These are phyloP conservation scores for Drosophila meridiana DNA, from an alignment of 2,888 invertebrate species.

Conservation along the genomic window DNA sequence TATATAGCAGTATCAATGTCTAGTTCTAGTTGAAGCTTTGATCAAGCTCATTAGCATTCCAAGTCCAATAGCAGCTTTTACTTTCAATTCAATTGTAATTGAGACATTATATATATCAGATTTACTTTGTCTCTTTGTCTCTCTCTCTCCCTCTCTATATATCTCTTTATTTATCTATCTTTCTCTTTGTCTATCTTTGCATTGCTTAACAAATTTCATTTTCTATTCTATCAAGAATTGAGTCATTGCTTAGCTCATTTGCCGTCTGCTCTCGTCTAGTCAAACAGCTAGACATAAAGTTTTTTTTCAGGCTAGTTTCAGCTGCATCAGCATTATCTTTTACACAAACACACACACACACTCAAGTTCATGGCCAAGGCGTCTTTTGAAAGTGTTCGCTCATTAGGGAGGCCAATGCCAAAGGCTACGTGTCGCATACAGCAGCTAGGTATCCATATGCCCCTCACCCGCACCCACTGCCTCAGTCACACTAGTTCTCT, in stretches of 20 bases:
- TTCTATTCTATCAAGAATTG: neutral
- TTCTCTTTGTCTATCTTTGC: neutral
- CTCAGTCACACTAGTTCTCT: neutral
- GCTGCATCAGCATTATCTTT: slow-evolving; percentile 53
- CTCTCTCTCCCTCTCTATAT: neutral
- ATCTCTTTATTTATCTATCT: neutral
- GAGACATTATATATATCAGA: neutral
- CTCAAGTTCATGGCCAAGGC: slow-evolving; percentile 69
- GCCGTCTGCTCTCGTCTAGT: neutral
- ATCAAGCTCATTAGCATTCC: neutral
- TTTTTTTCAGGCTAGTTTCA: slow-evolving; percentile 2
- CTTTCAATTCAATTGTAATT: neutral
- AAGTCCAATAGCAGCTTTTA: neutral
- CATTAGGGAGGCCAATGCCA: slow-evolving; percentile 78
- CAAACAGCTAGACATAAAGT: neutral
- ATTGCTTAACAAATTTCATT: neutral
- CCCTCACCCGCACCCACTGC: neutral
- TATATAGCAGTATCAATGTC: neutral
- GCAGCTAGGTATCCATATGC: neutral
- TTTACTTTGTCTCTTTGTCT: neutral
- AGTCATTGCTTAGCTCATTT: slow-evolving; percentile 12
- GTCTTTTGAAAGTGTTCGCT: slow-evolving; percentile 68
- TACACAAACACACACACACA: slow-evolving; percentile 1
- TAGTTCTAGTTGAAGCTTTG: neutral
- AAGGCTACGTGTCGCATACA: slow-evolving; percentile 73